Percentiles rank a stretch among this genome's conserved stretches.
Evolutionary conservation across 2,113 vertebrate species (phyloP).

Genomic region (Candoia aspera): DNA sequence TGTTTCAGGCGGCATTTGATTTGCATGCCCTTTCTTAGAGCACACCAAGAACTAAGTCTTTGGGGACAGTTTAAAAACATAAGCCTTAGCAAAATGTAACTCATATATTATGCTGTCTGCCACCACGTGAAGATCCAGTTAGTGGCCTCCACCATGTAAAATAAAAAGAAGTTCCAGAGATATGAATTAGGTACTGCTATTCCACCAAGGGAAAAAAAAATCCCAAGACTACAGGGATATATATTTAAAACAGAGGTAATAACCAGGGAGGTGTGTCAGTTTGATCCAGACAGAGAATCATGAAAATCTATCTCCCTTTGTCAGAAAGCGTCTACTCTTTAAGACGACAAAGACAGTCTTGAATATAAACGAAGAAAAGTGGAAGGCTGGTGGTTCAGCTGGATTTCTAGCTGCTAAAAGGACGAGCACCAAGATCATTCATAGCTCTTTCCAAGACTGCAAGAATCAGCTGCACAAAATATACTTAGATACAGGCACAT

Average conservation of each 20-base stretch:
- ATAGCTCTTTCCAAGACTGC: background rate
- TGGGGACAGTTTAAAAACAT: background rate
- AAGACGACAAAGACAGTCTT: background rate
- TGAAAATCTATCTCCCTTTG: background rate
- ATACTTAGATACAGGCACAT: background rate
- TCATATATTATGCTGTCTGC: background rate
- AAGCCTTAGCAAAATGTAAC: background rate
- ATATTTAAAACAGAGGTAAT: background rate
- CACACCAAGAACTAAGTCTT: background rate
- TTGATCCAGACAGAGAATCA: background rate
- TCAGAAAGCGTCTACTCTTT: background rate
- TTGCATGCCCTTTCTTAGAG: background rate
- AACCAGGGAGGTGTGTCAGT: background rate
- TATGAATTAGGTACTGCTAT: background rate
- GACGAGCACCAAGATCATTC: background rate
- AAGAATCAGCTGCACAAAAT: background rate
- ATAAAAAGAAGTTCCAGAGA: background rate
- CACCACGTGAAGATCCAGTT: background rate
- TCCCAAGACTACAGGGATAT: background rate
- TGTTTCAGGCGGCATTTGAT: conserved; percentile 60
- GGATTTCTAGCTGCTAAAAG: background rate
- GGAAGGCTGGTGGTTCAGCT: background rate
- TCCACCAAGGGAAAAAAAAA: background rate
- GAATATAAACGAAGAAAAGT: background rate
- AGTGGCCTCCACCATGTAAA: background rate